Conservation (phyloP, 2,797 vertebrate genomes). For the Chromobotia macracanthus region DNA sequence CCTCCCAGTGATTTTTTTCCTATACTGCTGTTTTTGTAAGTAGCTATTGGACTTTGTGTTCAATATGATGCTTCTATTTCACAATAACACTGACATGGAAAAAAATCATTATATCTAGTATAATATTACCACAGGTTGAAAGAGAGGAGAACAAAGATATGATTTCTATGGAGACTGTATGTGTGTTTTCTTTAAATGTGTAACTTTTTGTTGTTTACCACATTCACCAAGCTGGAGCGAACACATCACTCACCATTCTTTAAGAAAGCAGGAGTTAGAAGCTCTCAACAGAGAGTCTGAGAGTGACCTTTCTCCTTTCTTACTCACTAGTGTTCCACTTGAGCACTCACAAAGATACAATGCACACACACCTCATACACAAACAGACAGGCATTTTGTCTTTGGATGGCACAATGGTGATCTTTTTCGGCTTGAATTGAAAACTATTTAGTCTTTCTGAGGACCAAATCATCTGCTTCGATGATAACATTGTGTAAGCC, state of each 20-base stretch:
- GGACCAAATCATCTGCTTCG: conserved; percentile 18
- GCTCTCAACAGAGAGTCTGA: conserved; percentile 9
- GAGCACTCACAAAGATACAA: conserved; percentile 31
- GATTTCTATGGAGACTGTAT: not conserved
- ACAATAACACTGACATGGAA: not conserved
- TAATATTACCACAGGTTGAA: not conserved
- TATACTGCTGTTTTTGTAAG: not conserved
- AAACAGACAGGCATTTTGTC: conserved; percentile 9
- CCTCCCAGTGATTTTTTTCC: no score
- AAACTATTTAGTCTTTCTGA: conserved; percentile 14
- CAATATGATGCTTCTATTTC: not conserved
- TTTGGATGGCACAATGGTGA: not conserved
- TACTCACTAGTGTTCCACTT: conserved; percentile 27
- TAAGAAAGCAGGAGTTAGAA: conserved; percentile 22
- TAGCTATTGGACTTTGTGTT: not conserved
- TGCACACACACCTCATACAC: conserved; percentile 13
- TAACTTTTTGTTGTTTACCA: conserved; percentile 24
- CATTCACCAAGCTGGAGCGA: conserved; percentile 7
- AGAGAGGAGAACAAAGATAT: not conserved
- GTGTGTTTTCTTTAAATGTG: not conserved
- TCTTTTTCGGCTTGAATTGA: not conserved
- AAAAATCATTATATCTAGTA: not conserved
- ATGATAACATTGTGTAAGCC: conserved; percentile 36
- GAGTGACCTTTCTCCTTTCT: conserved; percentile 41
- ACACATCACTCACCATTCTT: conserved; percentile 38